phyloP scores from a whole-genome alignment of 30 jellyfish, hydroid and myxozoan species.

The Aurelia sp. region DNA sequence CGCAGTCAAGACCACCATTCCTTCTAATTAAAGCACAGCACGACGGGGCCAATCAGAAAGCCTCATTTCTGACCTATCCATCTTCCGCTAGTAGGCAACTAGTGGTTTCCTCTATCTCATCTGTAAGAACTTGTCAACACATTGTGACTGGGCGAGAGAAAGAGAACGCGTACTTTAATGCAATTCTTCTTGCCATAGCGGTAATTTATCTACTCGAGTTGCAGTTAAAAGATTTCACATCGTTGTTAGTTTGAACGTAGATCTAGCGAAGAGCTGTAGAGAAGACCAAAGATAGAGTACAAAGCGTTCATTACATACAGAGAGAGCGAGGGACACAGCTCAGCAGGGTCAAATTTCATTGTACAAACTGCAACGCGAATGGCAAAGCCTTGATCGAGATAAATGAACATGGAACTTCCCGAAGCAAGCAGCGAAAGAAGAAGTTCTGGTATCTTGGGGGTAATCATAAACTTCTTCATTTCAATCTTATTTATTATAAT shows the following conservation, averaged over 20 bases:
- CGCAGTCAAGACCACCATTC: constrained; percentile 65
- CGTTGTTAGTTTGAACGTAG: too few relatives aligned
- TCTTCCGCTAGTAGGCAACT: constrained; percentile 49
- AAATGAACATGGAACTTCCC: constrained; percentile 6
- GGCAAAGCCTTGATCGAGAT: background rate
- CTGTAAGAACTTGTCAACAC: constrained; percentile 58
- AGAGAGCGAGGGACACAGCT: constrained; percentile 8
- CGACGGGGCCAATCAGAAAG: constrained; percentile 61
- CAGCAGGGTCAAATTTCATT: constrained; percentile 62
- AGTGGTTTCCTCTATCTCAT: constrained; percentile 57
- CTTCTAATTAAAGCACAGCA: constrained; percentile 66
- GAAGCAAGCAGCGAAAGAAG: constrained; percentile 13
- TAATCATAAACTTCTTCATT: background rate
- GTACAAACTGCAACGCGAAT: constrained; percentile 38
- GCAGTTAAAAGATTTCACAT: too few relatives aligned
- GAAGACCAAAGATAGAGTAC: background rate
- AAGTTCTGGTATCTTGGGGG: constrained; percentile 19
- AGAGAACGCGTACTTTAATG: background rate
- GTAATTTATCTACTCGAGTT: too few relatives aligned
- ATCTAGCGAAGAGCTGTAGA: too few relatives aligned
- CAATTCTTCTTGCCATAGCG: too few relatives aligned
- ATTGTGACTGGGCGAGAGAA: constrained; percentile 1
- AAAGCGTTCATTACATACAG: constrained; percentile 11
- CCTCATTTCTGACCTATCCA: constrained; percentile 56
- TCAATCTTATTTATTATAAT: too few relatives aligned